Percentiles rank a stretch among this genome's conserved stretches.
Evolutionary conservation across 2,888 invertebrate genomes (phyloP).

Genomic region (Metellina segmentata): DNA sequence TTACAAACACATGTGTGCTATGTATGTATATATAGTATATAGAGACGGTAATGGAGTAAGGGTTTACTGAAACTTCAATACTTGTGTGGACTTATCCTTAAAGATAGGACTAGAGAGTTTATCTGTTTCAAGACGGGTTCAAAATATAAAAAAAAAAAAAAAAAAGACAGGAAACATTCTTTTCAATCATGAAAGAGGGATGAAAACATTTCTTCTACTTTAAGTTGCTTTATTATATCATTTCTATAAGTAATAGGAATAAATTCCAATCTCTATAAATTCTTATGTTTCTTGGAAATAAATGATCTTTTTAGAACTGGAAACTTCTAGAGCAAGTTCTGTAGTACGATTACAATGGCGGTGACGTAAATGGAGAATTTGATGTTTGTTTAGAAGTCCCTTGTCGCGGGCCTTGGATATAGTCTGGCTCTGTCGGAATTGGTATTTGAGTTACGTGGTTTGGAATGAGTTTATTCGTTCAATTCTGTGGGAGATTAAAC

Average conservation of each 20-base stretch:
- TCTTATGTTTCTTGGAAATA: background rate
- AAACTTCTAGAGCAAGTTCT: background rate
- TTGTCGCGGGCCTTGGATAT: background rate
- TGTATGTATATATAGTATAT: too few relatives aligned
- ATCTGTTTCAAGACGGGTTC: too few relatives aligned
- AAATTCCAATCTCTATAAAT: background rate
- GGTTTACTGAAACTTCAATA: too few relatives aligned
- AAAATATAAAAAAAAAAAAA: background rate
- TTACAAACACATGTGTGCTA: too few relatives aligned
- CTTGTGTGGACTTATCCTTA: too few relatives aligned
- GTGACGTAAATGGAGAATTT: background rate
- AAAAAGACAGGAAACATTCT: background rate
- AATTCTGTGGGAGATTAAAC: too few relatives aligned
- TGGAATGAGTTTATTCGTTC: too few relatives aligned
- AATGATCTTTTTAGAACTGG: background rate
- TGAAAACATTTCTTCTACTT: background rate
- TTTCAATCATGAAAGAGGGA: background rate
- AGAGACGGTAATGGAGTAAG: too few relatives aligned
- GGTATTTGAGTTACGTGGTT: too few relatives aligned
- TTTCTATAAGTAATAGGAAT: background rate
- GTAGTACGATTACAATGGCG: background rate
- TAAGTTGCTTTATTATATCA: background rate
- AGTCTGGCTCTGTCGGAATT: background rate
- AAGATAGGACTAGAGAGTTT: too few relatives aligned
- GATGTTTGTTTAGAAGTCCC: background rate